A percentile compares a stretch with the other conserved stretches of the same genome.
phyloP scores from a whole-genome alignment of 2,797 vertebrate genomes.

The Schizopygopsis pylzovi region DNA sequence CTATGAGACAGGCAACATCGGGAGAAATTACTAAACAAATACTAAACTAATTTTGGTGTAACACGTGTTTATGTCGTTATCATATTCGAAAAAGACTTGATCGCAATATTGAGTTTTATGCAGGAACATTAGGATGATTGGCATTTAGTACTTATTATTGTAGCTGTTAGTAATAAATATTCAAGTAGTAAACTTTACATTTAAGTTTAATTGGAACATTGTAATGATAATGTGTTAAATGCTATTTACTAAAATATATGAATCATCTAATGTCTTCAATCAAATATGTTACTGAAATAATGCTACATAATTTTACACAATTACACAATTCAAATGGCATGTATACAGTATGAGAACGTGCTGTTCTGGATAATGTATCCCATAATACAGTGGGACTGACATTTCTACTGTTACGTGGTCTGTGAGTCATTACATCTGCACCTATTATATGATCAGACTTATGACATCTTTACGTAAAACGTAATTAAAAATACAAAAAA shows the following conservation, averaged over 20 bases:
- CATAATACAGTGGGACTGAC: background rate
- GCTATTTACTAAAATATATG: background rate
- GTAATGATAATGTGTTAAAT: background rate
- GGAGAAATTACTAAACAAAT: background rate
- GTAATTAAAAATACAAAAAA: background rate
- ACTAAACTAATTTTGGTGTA: background rate
- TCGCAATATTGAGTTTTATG: background rate
- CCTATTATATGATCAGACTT: background rate
- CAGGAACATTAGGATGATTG: background rate
- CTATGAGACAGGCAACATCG: background rate
- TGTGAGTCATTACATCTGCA: background rate
- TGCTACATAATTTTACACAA: background rate
- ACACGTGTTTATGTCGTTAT: background rate
- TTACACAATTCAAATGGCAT: background rate
- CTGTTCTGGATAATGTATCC: background rate
- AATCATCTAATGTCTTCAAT: background rate
- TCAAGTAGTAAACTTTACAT: background rate
- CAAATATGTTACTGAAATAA: background rate
- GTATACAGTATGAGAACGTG: too few species aligned
- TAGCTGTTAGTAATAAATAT: background rate
- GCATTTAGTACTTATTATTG: background rate
- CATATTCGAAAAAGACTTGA: background rate
- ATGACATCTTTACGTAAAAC: background rate
- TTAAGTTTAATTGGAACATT: too few species aligned
- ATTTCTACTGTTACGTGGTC: background rate